Evolutionary conservation across 2,113 vertebrate species (phyloP), one percentile per base, ranked within the genome.

Genomic region (Ophiodon elongatus): DNA sequence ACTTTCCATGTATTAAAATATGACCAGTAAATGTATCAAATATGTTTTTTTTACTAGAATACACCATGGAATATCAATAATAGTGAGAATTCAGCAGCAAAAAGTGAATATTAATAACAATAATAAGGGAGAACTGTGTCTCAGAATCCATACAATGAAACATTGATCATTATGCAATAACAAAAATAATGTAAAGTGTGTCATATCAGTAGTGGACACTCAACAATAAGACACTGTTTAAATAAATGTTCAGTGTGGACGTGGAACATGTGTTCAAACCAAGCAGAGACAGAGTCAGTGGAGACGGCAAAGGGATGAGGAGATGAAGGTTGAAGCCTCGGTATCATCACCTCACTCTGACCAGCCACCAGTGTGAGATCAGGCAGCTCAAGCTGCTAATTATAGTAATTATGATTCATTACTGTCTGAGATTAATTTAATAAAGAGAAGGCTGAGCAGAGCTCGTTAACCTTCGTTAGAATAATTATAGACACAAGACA

Each of bases 401-500:
- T 97, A 96, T 96, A 95, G 95, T 97, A 96, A 98, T 97, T 97
- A 96, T 96, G 96, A 98, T 96, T 97, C 96, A 97, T 96, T 96
- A 93, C 88, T 92, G 91, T 94, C 96, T 96, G 92, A 96, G 95
- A 96, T 97, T 97, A 97, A 98, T 98, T 97, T 96, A 97, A 98
- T 97, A 97, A 97, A 96, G 96, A 95, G 94, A 95, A 93, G 95
- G 95, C 95, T 93, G 94, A 94, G 93, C 94, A 91, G 92, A 96
- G 95, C 95, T 96, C 96, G 95, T 97, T 97, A 97, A 97, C 97
- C 96, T 97, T 97, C 97, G 97, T 98, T 97, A 97, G 95, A 96
- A 96, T 97, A 96, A 96, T 96, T 96, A 96, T 66, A 91, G 85
- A 93, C 91, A 81, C 88, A 77, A 91, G 92, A 95, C 93, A 95